phyloP scores from a whole-genome alignment of 2,888 invertebrate species.

The Terebella lapidaria region DNA sequence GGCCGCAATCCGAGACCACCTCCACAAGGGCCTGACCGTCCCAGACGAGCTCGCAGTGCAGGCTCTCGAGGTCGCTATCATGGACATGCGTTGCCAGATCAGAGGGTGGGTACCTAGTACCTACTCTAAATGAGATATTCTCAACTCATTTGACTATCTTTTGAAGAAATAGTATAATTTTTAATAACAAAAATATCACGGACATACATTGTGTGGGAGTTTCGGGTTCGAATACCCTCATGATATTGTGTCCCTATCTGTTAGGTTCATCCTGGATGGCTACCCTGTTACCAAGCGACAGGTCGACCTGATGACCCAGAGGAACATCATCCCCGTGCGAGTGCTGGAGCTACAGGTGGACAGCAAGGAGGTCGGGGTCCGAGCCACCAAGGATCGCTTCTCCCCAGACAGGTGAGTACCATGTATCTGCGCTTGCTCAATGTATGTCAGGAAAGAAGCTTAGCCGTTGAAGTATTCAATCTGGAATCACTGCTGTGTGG shows the following conservation, averaged over 20 bases:
- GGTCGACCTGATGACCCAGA: slow-evolving; percentile 46
- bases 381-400: slow-evolving; percentile 48
- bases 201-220: neutral
- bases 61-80: slow-evolving; percentile 44
- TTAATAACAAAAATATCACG: too few relatives aligned
- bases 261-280: slow-evolving; percentile 52
- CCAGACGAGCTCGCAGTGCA: slow-evolving; percentile 50
- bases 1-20: slow-evolving; percentile 35
- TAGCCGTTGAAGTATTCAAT: too few relatives aligned
- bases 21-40: slow-evolving; percentile 41
- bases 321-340: slow-evolving; percentile 48
- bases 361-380: slow-evolving; percentile 42
- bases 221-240: neutral
- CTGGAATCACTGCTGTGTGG: too few relatives aligned
- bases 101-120: slow-evolving; percentile 39
- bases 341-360: slow-evolving; percentile 47
- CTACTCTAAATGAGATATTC: too few relatives aligned
- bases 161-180: too few relatives aligned
- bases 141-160: too few relatives aligned
- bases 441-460: too few relatives aligned
- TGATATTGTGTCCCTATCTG: slow-evolving; percentile 3
- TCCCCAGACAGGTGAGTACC: slow-evolving; percentile 35
- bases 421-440: too few relatives aligned
- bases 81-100: slow-evolving; percentile 50
- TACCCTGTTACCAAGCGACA: slow-evolving; percentile 47